Conservation (phyloP, 2,797 vertebrate species). For the Macroramphosus scolopax region DNA sequence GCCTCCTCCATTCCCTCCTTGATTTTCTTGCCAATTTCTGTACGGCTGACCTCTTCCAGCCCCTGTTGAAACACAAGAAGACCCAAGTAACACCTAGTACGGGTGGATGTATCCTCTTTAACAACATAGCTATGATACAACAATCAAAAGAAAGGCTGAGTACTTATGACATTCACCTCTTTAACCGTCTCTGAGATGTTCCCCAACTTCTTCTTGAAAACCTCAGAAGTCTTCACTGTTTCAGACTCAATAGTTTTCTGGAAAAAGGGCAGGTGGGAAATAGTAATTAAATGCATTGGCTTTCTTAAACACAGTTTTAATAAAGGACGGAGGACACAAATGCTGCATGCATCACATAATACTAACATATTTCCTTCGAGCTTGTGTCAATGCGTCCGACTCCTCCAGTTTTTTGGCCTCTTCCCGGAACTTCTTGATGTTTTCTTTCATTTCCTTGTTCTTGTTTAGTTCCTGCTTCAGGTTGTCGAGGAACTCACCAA, state of each 20-base stretch:
- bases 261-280: background rate
- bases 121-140: background rate
- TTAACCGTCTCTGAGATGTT: slow-evolving; percentile 88
- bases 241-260: slow-evolving; percentile 97
- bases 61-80: slow-evolving; percentile 75
- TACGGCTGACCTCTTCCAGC: slow-evolving; percentile 88
- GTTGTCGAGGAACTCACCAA: slow-evolving; percentile 90
- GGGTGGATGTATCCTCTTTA: too few species aligned
- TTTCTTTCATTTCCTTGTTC: slow-evolving; percentile 98
- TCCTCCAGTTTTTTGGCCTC: slow-evolving; percentile 95
- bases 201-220: slow-evolving; percentile 88
- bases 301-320: background rate
- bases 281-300: background rate
- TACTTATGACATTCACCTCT: slow-evolving; percentile 76
- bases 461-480: slow-evolving; percentile 92
- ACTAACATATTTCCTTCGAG: slow-evolving; percentile 93
- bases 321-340: background rate
- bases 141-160: background rate
- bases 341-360: background rate
- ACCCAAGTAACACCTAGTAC: background rate
- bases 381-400: slow-evolving; percentile 90
- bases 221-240: slow-evolving; percentile 90
- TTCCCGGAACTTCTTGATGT: slow-evolving; percentile 91
- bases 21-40: slow-evolving; percentile 92
- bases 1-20: slow-evolving; percentile 94